Percentiles rank a stretch among this genome's conserved stretches.
These are phyloP conservation scores for Ceuthmochares aereus DNA, from an alignment of 2,113 vertebrate species.

Conservation along the genomic window DNA sequence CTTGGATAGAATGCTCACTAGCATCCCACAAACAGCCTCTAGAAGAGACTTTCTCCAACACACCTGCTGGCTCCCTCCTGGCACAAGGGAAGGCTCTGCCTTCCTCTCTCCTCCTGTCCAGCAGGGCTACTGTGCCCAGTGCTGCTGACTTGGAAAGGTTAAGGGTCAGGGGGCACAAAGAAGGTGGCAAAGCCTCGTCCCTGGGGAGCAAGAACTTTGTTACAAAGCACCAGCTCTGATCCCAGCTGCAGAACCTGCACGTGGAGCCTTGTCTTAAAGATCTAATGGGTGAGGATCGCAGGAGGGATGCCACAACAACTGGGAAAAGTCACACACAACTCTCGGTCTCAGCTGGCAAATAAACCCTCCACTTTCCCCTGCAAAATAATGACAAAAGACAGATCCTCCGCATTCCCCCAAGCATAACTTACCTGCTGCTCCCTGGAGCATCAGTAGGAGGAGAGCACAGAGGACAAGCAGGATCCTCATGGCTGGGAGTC, in stretches of 20 bases:
- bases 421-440: neutral
- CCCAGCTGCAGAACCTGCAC: neutral
- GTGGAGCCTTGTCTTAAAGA: neutral
- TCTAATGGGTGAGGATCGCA: neutral
- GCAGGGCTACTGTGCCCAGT: neutral
- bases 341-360: neutral
- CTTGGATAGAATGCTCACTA: too few species aligned
- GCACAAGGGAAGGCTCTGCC: neutral
- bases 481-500: neutral
- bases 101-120: neutral
- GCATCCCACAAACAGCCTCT: neutral
- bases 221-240: neutral
- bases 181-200: neutral
- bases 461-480: slow-evolving; percentile 21
- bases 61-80: neutral
- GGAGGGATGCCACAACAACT: too few species aligned
- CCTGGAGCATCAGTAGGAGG: slow-evolving; percentile 26
- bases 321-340: rapidly evolving
- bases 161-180: rapidly evolving
- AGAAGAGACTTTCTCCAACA: neutral
- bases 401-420: rapidly evolving
- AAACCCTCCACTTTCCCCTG: neutral
- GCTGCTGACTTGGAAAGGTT: neutral
- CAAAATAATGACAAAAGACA: neutral
- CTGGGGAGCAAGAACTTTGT: neutral